Percentiles rank a stretch among this genome's conserved stretches.
phyloP scores from a whole-genome alignment of 2,113 vertebrate genomes.

The Tupaia tana region DNA sequence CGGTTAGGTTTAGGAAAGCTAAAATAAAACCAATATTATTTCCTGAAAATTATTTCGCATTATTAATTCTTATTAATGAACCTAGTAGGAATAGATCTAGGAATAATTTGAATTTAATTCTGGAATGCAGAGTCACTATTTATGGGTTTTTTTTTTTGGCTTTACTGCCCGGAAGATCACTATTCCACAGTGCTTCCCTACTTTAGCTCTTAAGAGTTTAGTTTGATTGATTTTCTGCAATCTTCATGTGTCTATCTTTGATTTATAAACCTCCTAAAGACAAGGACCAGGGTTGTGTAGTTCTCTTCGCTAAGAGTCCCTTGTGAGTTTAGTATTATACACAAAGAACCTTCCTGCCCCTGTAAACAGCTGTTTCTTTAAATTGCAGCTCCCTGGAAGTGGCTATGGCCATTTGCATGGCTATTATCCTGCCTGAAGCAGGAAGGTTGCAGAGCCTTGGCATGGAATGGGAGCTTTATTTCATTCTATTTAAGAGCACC shows the following conservation, averaged over 20 bases:
- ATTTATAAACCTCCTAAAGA: constrained; percentile 27
- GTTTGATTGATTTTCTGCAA: neutral
- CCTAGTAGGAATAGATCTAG: neutral
- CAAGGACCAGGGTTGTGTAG: neutral
- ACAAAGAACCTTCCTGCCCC: neutral
- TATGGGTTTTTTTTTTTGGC: neutral
- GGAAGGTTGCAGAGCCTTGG: neutral
- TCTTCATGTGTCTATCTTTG: constrained; percentile 3
- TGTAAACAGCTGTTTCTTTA: neutral
- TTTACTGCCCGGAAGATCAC: neutral
- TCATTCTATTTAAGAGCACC: neutral
- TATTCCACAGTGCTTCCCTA: neutral
- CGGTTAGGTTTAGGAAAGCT: constrained; percentile 18
- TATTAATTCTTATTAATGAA: neutral
- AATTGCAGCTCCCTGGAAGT: neutral
- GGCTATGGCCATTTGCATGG: no score
- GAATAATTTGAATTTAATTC: constrained; percentile 28
- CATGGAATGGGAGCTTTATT: neutral
- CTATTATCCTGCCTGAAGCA: neutral
- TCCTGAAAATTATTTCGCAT: constrained; percentile 21
- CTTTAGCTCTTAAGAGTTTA: neutral
- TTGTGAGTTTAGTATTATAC: neutral
- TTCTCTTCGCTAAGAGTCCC: neutral
- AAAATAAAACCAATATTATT: neutral
- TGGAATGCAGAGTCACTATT: neutral